Evolutionary conservation across 2,797 vertebrate genomes (phyloP), one percentile per base, ranked within the genome.

Genomic region (Muscicapa comitata): DNA sequence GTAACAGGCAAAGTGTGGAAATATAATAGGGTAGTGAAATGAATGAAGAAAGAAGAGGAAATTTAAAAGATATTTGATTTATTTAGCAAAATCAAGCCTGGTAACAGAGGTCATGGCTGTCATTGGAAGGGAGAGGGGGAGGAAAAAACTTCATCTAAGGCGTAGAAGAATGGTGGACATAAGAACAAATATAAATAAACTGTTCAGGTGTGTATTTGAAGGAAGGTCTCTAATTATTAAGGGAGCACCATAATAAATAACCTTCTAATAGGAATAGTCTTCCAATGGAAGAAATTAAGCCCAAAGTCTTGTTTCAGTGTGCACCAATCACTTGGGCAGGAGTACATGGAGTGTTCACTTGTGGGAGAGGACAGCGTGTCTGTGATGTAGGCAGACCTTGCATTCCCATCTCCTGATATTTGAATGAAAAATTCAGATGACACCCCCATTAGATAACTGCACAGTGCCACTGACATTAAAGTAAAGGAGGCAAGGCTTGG

Each of bases 31-130:
- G 67, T 67, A 29, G n/a, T 66, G 58, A 92, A 92, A 76, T 73
- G 43, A 73, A 37, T 35, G 8, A 89, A 68, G 51, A 80, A 43
- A 47, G 16, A 57, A 72, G 79, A 74, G 40, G 42, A 72, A 40
- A 59, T 89, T 48, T 71, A 28, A 59, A 90, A 95, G 17, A 20
- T 73, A 31, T 20, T 75, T 89, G 21, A 43, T 78, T 90, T 73
- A 47, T 70, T 73, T 79, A 90, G 55, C 35, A 54, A 66, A 89
- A 38, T 47, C 25, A 48, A 57, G 62, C 15, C 53, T 84, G 26
- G 3, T 74, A 81, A 25, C 13, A 71, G 65, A 71, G 38, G 31
- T 82, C 29, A 9, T 43, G 50, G 26, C 17, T 90, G n/a, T 62
- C 38, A 47, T 9, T 62, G 47, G 11, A 48, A 50, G 37, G 40